Base-by-base conservation (phyloP, 2,113 vertebrate species). In the Xiphorhynchus elegans region DNA sequence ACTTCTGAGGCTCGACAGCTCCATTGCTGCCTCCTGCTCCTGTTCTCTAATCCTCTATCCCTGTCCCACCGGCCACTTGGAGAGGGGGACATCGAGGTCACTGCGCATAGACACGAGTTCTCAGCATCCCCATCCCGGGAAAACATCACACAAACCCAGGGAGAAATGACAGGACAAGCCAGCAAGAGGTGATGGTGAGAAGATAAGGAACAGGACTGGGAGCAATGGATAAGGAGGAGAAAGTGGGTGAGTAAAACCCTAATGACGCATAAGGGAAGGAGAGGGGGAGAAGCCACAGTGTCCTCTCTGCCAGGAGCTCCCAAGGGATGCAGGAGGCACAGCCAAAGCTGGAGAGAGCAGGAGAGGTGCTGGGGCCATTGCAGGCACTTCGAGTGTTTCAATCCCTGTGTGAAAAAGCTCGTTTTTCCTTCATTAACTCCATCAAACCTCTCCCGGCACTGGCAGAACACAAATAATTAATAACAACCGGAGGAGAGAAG, bases 401-500 rank as follows among this genome's bases (percentile, higher is more conserved):
- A 67, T 2, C 17, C 3, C 14, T 7, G 3, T 2, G 17, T 35
- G 50, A 63, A 55, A 84, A 76, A 73, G 3, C 19, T 87, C 25
- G 0, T 58, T 94, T 73, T 73, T 11, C 62, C 83, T 77, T 77
- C 4, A 2, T 11, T 39, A 44, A 56, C 46, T 62, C 50, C 44
- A 29, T 49, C 70, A 68, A 91, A 68, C 13, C 4, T 6, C 49
- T 81, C 26, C 68, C 20, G 50, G 64, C 69, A 79, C 12, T 75
- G 56, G 49, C 2, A 5, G 62, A 49, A 53, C 35, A 44, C 33
- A 64, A 84, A 55, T 33, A 50, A 39, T 63, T 24, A 49, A 5
- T 10, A 44, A 63, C 20, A 60, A 72, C 1, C 0, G 0, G 0
- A 59, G 46, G 13, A 69, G 46, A 60, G 9, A 59, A 56, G 46